Conservation (phyloP, 1,140 invertebrate species). For the Drosophila nasuta region DNA sequence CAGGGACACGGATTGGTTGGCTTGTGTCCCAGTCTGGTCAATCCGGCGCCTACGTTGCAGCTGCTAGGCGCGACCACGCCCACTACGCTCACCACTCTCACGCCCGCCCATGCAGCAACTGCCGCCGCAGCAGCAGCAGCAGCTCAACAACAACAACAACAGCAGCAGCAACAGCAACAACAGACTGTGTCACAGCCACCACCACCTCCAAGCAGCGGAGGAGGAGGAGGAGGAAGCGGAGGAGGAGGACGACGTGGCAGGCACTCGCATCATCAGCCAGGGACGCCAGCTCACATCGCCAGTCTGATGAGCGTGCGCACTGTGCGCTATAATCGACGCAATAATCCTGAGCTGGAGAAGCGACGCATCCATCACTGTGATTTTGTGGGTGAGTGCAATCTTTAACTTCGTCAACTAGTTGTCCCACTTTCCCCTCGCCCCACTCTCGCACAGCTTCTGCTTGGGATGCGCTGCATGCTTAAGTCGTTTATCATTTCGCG, state of each 20-base stretch:
- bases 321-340: slow-evolving; percentile 93
- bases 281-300: slow-evolving; percentile 76
- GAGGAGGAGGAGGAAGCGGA: too few relatives aligned
- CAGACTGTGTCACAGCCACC: slow-evolving; percentile 67
- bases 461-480: slow-evolving; percentile 62
- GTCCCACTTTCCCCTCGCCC: neutral
- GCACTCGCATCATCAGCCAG: slow-evolving; percentile 71
- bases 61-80: slow-evolving; percentile 55
- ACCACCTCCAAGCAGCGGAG: slow-evolving; percentile 51
- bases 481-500: slow-evolving; percentile 76
- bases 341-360: slow-evolving; percentile 98
- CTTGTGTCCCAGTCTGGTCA: slow-evolving; percentile 64
- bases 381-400: slow-evolving; percentile 91
- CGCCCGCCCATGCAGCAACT: slow-evolving; percentile 54
- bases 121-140: slow-evolving; percentile 39
- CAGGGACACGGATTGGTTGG: slow-evolving; percentile 70
- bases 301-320: slow-evolving; percentile 83
- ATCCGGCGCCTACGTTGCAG: slow-evolving; percentile 57
- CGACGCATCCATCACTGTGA: slow-evolving; percentile 97
- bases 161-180: slow-evolving; percentile 38
- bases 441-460: slow-evolving; percentile 23
- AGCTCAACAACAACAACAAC: slow-evolving; percentile 36
- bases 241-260: slow-evolving; percentile 54
- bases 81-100: slow-evolving; percentile 70
- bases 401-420: neutral